Percentiles rank a stretch among this genome's conserved stretches.
Evolutionary conservation across 1,140 invertebrate genomes (phyloP).

Genomic region (Leguminivora glycinivorella): DNA sequence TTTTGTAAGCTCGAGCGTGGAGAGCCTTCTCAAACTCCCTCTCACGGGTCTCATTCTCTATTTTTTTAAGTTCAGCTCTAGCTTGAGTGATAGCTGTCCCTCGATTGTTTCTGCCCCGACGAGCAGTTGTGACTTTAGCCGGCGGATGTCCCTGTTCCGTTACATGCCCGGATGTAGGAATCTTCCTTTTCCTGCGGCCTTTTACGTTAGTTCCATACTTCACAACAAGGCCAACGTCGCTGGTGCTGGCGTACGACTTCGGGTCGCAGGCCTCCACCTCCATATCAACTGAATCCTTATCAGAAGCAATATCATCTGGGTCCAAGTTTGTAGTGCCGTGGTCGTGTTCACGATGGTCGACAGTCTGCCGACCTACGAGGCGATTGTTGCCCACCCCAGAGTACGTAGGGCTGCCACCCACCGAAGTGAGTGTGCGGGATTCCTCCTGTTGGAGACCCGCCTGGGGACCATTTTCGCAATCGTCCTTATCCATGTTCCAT

Average conservation of each 20-base stretch:
- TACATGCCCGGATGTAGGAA: neutral
- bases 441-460: constrained; percentile 3
- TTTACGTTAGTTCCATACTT: neutral
- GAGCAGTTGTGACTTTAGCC: neutral
- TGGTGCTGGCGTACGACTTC: neutral
- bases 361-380: constrained; percentile 1
- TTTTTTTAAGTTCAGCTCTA: neutral
- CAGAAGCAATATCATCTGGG: neutral
- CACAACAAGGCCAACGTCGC: neutral
- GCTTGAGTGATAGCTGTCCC: neutral
- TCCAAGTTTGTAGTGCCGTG: neutral
- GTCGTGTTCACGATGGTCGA: constrained; percentile 5
- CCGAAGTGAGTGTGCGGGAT: neutral
- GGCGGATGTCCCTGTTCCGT: no score
- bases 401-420: neutral
- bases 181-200: neutral
- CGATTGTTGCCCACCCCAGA: neutral
- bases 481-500: neutral
- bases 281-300: neutral
- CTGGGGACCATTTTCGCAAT: neutral
- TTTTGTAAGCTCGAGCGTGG: neutral
- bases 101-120: neutral
- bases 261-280: neutral
- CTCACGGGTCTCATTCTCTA: neutral
- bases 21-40: neutral